Evolutionary conservation across 2,113 vertebrate genomes (phyloP), one percentile per base, ranked within the genome.

Genomic region (Anolis carolinensis): DNA sequence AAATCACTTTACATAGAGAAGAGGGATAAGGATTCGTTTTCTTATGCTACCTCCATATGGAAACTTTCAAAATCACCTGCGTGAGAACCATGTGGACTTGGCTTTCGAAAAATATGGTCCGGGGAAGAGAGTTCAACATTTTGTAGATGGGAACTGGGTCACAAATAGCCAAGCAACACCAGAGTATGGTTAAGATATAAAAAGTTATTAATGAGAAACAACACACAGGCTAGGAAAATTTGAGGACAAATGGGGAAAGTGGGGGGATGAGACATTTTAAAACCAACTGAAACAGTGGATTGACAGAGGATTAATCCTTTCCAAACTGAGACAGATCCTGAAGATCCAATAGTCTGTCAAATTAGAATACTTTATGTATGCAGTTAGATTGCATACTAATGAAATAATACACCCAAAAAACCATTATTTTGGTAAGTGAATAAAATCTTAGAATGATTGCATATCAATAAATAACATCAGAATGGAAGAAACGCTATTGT

Each of bases 1-100:
- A 86, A 86, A 86, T 85, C 63, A 85, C 39, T 25, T 59, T 79
- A 79, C 55, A 75, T 21, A 32, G 25, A 71, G 76, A 79, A 36
- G 5, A 59, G 68, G 25, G 68, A 71, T 79, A 70, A 79, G 77
- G 52, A 79, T 13, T 44, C 48, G 13, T 14, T 44, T 68, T 55
- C 32, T 25, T 59, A n/a, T n/a, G 16, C 23, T 1, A 5, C 65
- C 8, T 2, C 65, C 67, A 72, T 34, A 48, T 27, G 48, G 67
- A 23, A 30, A 67, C 30, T 70, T 70, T 59, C 44, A 55, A 70
- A 79, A 39, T n/a, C 44, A 79, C 68, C 25, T 6, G 30, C 9
- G 48, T 79, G 63, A 85, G 18, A 85, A 79, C 48, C 50, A 59
- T 10, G 13, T 13, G 23, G n/a, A 52, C 21, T 27, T 25, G 80